These are phyloP conservation scores for Sthenelais limicola DNA, from an alignment of 2,888 invertebrate species.

Conservation along the genomic window DNA sequence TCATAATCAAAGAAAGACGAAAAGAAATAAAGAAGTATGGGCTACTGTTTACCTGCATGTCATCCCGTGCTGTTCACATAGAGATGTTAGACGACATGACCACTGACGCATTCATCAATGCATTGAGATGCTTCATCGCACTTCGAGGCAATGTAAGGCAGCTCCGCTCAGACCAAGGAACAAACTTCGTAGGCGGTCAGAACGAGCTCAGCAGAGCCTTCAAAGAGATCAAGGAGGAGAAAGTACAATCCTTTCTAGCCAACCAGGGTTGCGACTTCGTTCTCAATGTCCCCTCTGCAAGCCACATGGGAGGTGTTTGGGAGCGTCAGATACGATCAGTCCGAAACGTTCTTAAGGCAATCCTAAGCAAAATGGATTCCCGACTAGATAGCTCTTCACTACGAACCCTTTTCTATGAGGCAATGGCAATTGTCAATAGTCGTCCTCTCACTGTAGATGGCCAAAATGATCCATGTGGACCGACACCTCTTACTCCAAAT, in stretches of 20 bases:
- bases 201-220: slow-evolving; percentile 36
- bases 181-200: slow-evolving; percentile 42
- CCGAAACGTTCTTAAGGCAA: slow-evolving; percentile 47
- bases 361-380: slow-evolving; percentile 39
- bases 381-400: slow-evolving; percentile 47
- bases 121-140: not conserved
- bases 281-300: slow-evolving; percentile 54
- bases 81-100: slow-evolving; percentile 24
- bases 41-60: slow-evolving; percentile 48
- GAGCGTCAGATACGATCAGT: slow-evolving; percentile 55
- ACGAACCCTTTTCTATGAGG: slow-evolving; percentile 51
- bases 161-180: slow-evolving; percentile 23
- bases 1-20: slow-evolving; percentile 53
- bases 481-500: slow-evolving; percentile 42
- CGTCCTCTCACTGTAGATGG: slow-evolving; percentile 48
- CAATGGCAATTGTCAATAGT: slow-evolving; percentile 48
- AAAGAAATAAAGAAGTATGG: slow-evolving; percentile 56
- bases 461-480: slow-evolving; percentile 40
- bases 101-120: slow-evolving; percentile 33
- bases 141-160: slow-evolving; percentile 1
- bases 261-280: slow-evolving; percentile 32
- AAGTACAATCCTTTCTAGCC: not conserved
- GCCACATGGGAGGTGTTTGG: slow-evolving; percentile 57
- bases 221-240: slow-evolving; percentile 33
- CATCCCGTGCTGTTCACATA: slow-evolving; percentile 12